These are phyloP conservation scores for Sprattus sprattus DNA, from an alignment of 2,113 vertebrate genomes.

Conservation along the genomic window DNA sequence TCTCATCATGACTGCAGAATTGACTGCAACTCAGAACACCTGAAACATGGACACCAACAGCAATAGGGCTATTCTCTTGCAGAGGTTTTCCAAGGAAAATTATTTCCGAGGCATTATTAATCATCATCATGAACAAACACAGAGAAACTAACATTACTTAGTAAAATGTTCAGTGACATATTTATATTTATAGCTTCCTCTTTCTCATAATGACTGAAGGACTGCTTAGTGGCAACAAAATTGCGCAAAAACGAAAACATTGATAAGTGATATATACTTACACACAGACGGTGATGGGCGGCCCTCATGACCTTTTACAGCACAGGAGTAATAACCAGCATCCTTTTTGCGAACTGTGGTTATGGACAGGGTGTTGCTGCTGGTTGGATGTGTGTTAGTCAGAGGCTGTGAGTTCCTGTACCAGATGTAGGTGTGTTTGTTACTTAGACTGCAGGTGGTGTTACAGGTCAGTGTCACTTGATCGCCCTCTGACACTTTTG, in stretches of 20 bases:
- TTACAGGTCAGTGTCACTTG: neutral
- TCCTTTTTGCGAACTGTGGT: neutral
- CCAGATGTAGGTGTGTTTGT: neutral
- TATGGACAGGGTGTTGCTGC: neutral
- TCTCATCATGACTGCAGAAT: neutral
- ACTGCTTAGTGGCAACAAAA: no score
- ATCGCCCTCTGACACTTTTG: neutral
- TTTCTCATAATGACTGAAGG: no score
- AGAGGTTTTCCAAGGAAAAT: no score
- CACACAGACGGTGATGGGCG: neutral
- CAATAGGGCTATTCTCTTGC: no score
- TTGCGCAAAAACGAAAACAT: no score
- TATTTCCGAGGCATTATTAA: no score
- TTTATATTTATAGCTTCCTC: no score
- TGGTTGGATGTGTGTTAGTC: neutral
- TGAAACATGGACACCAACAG: no score
- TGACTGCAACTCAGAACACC: neutral
- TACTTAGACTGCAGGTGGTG: neutral
- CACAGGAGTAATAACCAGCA: neutral
- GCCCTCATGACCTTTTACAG: neutral
- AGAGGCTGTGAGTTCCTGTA: neutral
- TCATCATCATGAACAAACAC: no score
- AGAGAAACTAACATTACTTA: no score
- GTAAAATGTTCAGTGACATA: no score
- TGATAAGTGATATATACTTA: neutral